Percentiles rank a stretch among this genome's conserved stretches.
Evolutionary conservation across 2,113 vertebrate genomes (phyloP).

Genomic region (Spea bombifrons): DNA sequence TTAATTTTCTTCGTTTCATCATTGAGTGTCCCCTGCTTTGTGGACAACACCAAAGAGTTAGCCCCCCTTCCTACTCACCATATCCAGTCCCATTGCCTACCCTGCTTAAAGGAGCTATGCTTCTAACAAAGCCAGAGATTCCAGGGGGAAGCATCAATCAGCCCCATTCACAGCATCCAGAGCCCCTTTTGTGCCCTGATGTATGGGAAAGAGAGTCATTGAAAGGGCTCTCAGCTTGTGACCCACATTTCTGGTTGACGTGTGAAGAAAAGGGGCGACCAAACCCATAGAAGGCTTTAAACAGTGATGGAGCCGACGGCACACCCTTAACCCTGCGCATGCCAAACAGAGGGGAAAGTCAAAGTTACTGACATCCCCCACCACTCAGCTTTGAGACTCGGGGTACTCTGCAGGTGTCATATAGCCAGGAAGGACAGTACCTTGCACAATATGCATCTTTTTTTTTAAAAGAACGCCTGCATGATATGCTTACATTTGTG

Average conservation of each 20-base stretch:
- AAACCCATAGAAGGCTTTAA: conserved; percentile 24
- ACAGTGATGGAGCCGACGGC: neutral
- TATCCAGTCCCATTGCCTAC: conserved; percentile 3
- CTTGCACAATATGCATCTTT: no score
- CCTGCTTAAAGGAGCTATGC: conserved; percentile 2
- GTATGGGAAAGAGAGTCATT: conserved; percentile 42
- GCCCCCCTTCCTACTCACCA: neutral
- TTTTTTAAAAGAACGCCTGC: no score
- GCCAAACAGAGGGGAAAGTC: conserved; percentile 16
- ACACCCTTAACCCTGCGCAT: conserved; percentile 15
- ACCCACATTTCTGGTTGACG: conserved; percentile 24
- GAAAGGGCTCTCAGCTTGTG: conserved; percentile 39
- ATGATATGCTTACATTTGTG: neutral
- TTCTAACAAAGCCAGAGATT: conserved; percentile 22
- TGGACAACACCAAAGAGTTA: neutral
- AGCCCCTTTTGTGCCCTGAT: conserved; percentile 31
- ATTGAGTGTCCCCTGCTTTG: neutral
- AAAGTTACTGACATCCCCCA: conserved; percentile 3
- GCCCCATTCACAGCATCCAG: conserved; percentile 24
- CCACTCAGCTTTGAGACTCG: neutral
- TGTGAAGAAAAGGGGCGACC: conserved; percentile 22
- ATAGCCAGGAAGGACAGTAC: no score
- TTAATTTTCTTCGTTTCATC: conserved; percentile 1
- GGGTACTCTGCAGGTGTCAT: neutral
- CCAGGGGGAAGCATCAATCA: conserved; percentile 38